phyloP scores from a whole-genome alignment of 2,888 invertebrate genomes.

The Brenthis hecate region DNA sequence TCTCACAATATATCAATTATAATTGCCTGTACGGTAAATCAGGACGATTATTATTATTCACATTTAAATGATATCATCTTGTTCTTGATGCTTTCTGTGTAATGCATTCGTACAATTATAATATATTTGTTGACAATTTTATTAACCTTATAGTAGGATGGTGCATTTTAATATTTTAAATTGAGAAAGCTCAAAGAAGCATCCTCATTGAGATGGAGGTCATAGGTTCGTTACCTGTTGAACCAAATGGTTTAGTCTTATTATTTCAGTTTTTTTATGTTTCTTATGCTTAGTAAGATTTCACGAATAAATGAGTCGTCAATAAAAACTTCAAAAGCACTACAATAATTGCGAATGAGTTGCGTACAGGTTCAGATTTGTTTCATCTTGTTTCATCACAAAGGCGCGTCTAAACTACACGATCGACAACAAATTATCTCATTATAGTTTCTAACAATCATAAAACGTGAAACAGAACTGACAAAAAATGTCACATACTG shows the following conservation, averaged over 20 bases:
- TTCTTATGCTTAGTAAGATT: too few relatives aligned
- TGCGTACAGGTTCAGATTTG: neutral
- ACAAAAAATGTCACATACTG: constrained; percentile 50
- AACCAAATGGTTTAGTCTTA: too few relatives aligned
- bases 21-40: constrained; percentile 29
- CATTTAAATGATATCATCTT: constrained; percentile 1
- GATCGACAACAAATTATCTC: constrained; percentile 67
- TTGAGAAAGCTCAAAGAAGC: too few relatives aligned
- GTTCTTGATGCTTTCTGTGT: neutral
- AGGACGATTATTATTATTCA: constrained; percentile 19
- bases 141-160: too few relatives aligned
- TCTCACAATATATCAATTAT: constrained; percentile 35
- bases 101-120: too few relatives aligned
- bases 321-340: too few relatives aligned
- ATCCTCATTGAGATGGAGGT: too few relatives aligned
- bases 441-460: constrained; percentile 51
- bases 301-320: too few relatives aligned
- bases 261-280: too few relatives aligned
- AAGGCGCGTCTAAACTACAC: constrained; percentile 39
- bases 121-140: too few relatives aligned
- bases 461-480: constrained; percentile 21
- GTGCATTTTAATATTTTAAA: too few relatives aligned
- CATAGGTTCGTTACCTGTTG: too few relatives aligned
- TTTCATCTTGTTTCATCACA: neutral
- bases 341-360: neutral